Percentiles rank a stretch among this genome's conserved stretches.
Conservation (phyloP, 2,113 vertebrate genomes). For the Dolichallabes microphthalmus region DNA sequence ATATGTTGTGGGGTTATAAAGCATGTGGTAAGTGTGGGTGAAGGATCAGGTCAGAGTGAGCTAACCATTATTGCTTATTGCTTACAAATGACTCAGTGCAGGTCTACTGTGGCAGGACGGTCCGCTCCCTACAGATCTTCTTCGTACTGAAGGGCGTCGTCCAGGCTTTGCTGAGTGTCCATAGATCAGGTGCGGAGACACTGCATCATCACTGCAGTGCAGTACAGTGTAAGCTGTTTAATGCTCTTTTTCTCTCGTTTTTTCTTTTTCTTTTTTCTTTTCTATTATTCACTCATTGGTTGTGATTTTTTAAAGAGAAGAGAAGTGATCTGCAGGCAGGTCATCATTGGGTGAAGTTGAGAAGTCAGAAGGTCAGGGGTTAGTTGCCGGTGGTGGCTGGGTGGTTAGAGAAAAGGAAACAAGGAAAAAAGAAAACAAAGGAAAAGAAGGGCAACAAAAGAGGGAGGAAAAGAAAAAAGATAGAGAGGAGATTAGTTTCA, state of each 20-base stretch:
- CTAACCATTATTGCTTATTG: constrained; percentile 78
- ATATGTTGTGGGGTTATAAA: constrained; percentile 11
- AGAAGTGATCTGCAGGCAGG: constrained; percentile 93
- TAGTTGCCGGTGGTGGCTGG: constrained; percentile 95
- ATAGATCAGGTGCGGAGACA: constrained; percentile 81
- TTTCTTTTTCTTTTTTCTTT: neutral
- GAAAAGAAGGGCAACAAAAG: constrained; percentile 69
- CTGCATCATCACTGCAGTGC: constrained; percentile 79
- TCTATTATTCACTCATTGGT: constrained; percentile 27
- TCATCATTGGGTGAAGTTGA: constrained; percentile 94
- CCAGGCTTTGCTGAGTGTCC: constrained; percentile 48
- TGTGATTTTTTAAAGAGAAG: constrained; percentile 74
- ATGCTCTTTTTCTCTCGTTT: constrained; percentile 56
- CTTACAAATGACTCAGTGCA: constrained; percentile 92
- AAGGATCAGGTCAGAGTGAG: constrained; percentile 35
- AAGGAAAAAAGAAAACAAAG: constrained; percentile 73
- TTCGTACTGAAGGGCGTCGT: constrained; percentile 72
- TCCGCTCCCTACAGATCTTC: constrained; percentile 74
- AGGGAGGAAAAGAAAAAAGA: constrained; percentile 79
- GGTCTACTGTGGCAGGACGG: constrained; percentile 82
- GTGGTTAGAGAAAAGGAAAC: constrained; percentile 81
- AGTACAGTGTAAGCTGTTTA: constrained; percentile 75
- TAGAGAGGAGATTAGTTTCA: constrained; percentile 95
- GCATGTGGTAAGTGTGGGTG: constrained; percentile 24
- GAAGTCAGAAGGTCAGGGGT: constrained; percentile 95